These are phyloP conservation scores for Garrulus glandarius DNA, from an alignment of 2,797 vertebrate species.

Conservation along the genomic window DNA sequence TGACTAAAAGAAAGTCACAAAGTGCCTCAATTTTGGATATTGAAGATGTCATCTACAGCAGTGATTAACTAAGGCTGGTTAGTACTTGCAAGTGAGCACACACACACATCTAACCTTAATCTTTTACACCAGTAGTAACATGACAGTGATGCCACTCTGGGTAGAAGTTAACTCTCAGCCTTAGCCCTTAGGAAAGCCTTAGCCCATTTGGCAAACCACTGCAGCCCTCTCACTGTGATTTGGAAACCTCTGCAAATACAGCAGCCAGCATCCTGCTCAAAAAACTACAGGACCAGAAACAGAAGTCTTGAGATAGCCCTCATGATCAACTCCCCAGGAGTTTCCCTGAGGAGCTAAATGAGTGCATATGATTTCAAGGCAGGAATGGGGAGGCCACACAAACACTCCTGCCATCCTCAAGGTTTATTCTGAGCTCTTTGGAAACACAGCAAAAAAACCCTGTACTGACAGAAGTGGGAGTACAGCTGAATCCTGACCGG, in stretches of 20 bases:
- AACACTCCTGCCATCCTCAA: neutral
- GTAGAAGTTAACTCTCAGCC: neutral
- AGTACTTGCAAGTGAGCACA: neutral
- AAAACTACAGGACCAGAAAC: neutral
- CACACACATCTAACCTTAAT: neutral
- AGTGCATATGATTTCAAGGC: neutral
- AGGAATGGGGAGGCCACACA: neutral
- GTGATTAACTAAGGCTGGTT: neutral
- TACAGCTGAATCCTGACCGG: neutral
- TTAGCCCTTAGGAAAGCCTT: neutral
- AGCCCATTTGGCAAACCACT: neutral
- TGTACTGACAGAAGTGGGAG: neutral
- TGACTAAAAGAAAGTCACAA: neutral
- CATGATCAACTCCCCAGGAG: neutral
- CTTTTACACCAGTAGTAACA: neutral
- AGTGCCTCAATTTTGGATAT: neutral
- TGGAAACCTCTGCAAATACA: neutral
- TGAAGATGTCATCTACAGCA: neutral
- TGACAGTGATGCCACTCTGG: neutral
- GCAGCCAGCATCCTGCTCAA: neutral
- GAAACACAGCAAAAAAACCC: neutral
- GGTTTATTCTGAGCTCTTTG: neutral
- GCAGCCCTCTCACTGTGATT: neutral
- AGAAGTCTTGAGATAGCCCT: neutral
- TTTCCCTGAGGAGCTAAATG: neutral